Evolutionary conservation across 2,113 vertebrate species (phyloP).

Genomic region (Chaetodon auriga): DNA sequence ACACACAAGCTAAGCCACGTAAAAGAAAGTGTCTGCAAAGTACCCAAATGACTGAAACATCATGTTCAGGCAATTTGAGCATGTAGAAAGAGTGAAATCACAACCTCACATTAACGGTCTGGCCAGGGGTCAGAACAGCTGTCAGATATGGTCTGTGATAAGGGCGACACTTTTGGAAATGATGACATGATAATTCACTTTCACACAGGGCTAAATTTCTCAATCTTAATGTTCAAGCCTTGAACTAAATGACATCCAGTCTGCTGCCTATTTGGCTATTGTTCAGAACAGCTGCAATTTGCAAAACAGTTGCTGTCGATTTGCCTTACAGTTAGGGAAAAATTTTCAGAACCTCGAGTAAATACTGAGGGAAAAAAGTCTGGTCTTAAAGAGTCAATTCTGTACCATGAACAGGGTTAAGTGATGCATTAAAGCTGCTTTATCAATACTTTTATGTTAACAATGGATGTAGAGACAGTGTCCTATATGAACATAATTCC

Average conservation of each 20-base stretch:
- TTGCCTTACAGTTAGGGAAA: background rate
- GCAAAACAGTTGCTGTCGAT: background rate
- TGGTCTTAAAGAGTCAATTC: background rate
- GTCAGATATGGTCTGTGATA: slow-evolving; percentile 48
- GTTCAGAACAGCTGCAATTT: slow-evolving; percentile 34
- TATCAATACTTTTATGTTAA: background rate
- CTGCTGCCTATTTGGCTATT: slow-evolving; percentile 19
- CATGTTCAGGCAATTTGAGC: slow-evolving; percentile 17
- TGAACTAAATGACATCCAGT: slow-evolving; percentile 18
- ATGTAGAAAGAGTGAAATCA: slow-evolving; percentile 30
- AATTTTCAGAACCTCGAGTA: background rate
- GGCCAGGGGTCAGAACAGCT: slow-evolving; percentile 47
- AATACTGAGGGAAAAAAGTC: no score
- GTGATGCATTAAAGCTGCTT: background rate
- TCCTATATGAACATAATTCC: background rate
- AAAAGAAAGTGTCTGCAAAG: slow-evolving; percentile 14
- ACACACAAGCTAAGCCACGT: slow-evolving; percentile 12
- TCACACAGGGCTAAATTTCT: slow-evolving; percentile 17
- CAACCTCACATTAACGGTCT: slow-evolving; percentile 9
- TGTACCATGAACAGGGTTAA: background rate
- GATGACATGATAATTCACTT: slow-evolving; percentile 24
- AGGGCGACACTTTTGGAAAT: slow-evolving; percentile 46
- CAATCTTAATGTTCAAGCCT: slow-evolving; percentile 11
- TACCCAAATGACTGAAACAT: slow-evolving; percentile 27
- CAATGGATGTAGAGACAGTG: background rate